Percentiles rank a stretch among this genome's conserved stretches.
Evolutionary conservation across 1,140 invertebrate species (phyloP).

Genomic region (Mya arenaria): DNA sequence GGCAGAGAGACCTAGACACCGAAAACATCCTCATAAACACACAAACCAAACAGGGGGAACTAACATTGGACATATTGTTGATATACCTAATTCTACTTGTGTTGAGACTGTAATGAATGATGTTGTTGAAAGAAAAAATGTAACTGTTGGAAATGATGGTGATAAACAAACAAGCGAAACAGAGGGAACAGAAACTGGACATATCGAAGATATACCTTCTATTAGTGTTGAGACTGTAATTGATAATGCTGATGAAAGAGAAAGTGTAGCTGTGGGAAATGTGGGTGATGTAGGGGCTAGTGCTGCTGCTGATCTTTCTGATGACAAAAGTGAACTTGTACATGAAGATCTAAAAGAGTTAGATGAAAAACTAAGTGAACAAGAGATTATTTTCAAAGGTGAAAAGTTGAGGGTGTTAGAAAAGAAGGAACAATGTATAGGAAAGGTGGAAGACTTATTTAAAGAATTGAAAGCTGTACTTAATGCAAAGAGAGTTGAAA

Average conservation of each 20-base stretch:
- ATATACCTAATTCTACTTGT: too few relatives aligned
- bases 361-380: constrained; percentile 20
- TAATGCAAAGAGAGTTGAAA: constrained; percentile 30
- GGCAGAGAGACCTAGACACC: neutral
- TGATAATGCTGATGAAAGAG: neutral
- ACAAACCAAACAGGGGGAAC: too few relatives aligned
- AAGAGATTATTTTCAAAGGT: constrained; percentile 13
- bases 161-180: neutral
- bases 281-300: neutral
- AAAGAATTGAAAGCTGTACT: constrained; percentile 10
- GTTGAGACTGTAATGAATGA: too few relatives aligned
- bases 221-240: neutral
- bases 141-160: too few relatives aligned
- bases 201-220: neutral
- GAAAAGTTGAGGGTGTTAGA: neutral
- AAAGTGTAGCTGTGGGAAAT: neutral
- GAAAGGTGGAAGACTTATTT: constrained; percentile 23
- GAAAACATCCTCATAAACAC: too few relatives aligned
- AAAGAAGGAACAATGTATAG: neutral
- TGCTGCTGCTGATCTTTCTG: neutral
- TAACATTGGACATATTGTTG: too few relatives aligned
- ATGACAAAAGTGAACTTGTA: neutral
- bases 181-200: neutral
- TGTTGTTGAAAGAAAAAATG: too few relatives aligned
- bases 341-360: neutral